Evolutionary conservation across 2,888 invertebrate genomes (phyloP).

Genomic region (Tanytarsus gracilentus): DNA sequence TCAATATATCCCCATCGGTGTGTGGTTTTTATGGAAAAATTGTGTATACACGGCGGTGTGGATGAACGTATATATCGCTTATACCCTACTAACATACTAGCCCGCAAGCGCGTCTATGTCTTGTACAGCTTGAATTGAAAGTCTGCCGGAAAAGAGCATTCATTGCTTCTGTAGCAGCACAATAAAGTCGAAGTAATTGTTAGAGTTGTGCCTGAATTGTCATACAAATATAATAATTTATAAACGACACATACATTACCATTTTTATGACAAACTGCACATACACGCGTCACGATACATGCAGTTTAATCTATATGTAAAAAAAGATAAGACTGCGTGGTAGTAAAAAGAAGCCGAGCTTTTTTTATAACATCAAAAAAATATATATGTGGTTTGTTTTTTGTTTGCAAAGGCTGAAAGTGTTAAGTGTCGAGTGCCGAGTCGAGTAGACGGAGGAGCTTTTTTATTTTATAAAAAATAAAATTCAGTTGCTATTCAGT

Average conservation of each 20-base stretch:
- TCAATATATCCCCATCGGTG: too few species aligned
- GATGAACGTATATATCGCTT: not conserved
- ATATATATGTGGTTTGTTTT: not conserved
- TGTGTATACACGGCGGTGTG: too few species aligned
- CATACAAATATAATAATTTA: too few species aligned
- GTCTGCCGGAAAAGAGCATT: slow-evolving; percentile 9
- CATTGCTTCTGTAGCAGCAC: slow-evolving; percentile 9
- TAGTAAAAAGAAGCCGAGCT: too few species aligned
- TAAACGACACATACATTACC: too few species aligned
- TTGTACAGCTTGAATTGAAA: not conserved
- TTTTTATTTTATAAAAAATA: not conserved
- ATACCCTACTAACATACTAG: slow-evolving; percentile 6
- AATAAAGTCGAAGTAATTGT: slow-evolving; percentile 2
- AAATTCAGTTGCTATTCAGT: not conserved
- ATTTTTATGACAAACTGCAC: too few species aligned
- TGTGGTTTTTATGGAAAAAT: too few species aligned
- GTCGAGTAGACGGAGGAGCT: too few species aligned
- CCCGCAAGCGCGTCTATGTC: slow-evolving; percentile 14
- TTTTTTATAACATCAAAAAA: not conserved
- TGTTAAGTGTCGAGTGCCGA: not conserved
- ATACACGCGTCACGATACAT: too few species aligned
- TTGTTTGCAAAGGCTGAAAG: not conserved
- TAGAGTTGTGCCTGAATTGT: too few species aligned
- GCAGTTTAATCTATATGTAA: too few species aligned
- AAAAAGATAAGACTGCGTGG: too few species aligned